Evolutionary conservation across 2,888 invertebrate species (phyloP).

Genomic region (Resseliella maxima): DNA sequence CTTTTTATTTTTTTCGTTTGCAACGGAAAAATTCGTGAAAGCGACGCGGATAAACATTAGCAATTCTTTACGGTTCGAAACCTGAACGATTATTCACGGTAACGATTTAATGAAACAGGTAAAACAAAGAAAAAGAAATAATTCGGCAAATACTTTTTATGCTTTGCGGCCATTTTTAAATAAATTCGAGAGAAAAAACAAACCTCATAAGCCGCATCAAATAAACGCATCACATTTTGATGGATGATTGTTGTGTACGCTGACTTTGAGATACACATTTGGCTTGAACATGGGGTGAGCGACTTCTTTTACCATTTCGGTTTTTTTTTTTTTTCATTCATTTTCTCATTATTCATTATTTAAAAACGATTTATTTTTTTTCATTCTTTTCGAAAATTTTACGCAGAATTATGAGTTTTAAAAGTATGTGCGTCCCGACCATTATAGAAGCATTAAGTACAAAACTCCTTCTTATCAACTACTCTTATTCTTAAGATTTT

Average conservation of each 20-base stretch:
- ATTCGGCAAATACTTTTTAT: constrained; percentile 16
- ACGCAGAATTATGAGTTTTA: too few species aligned
- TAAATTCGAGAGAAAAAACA: too few species aligned
- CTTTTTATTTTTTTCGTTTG: too few species aligned
- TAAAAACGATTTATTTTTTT: background rate
- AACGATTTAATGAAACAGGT: background rate
- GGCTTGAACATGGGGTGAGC: too few species aligned
- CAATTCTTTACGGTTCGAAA: too few species aligned
- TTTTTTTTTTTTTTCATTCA: background rate
- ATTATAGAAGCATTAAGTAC: background rate
- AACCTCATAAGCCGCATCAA: background rate
- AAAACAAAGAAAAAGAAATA: background rate
- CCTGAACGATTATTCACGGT: background rate
- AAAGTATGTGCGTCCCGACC: too few species aligned
- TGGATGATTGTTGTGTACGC: background rate
- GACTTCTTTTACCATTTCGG: too few species aligned
- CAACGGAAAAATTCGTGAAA: background rate
- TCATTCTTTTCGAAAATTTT: too few species aligned
- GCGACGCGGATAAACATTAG: background rate
- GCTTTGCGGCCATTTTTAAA: background rate
- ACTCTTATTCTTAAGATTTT: background rate
- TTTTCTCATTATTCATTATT: background rate
- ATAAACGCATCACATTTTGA: background rate
- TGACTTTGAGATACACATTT: background rate
- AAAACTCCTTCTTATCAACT: background rate